Percentiles rank a stretch among this genome's conserved stretches.
phyloP scores from a whole-genome alignment of 2,888 invertebrate genomes.

The Tetragonisca angustula region DNA sequence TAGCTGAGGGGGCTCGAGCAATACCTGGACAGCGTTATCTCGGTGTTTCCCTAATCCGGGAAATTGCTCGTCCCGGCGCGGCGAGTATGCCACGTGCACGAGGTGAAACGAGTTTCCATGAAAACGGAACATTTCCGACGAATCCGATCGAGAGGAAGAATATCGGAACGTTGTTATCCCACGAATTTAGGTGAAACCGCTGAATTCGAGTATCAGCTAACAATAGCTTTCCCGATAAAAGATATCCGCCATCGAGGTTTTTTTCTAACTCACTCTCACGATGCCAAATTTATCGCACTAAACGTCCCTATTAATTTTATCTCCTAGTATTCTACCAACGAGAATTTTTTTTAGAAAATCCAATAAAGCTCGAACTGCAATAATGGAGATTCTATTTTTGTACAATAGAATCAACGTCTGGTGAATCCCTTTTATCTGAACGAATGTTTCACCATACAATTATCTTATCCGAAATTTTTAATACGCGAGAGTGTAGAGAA shows the following conservation, averaged over 20 bases:
- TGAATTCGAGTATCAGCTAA: not conserved
- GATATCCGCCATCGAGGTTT: not conserved
- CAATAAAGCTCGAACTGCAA: no score
- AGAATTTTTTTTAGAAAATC: not conserved
- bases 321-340: not conserved
- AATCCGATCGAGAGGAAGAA: constrained; percentile 7
- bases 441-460: no score
- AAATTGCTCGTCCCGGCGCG: constrained; percentile 46
- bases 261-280: not conserved
- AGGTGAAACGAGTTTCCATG: constrained; percentile 45
- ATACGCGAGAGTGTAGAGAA: no score
- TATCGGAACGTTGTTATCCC: constrained; percentile 13
- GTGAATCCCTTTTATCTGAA: no score
- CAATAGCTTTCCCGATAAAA: constrained; percentile 1
- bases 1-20: constrained; percentile 17
- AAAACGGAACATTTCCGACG: constrained; percentile 8
- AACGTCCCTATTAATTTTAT: not conserved
- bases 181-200: constrained; percentile 19
- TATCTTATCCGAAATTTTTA: no score
- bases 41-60: constrained; percentile 50
- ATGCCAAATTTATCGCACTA: not conserved
- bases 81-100: constrained; percentile 29
- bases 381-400: no score
- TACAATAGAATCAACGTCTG: no score
- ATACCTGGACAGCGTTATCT: constrained; percentile 25